A percentile compares a stretch with the other conserved stretches of the same genome.
Conservation (phyloP, 2,797 vertebrate species). For the Ceyx erithaca region DNA sequence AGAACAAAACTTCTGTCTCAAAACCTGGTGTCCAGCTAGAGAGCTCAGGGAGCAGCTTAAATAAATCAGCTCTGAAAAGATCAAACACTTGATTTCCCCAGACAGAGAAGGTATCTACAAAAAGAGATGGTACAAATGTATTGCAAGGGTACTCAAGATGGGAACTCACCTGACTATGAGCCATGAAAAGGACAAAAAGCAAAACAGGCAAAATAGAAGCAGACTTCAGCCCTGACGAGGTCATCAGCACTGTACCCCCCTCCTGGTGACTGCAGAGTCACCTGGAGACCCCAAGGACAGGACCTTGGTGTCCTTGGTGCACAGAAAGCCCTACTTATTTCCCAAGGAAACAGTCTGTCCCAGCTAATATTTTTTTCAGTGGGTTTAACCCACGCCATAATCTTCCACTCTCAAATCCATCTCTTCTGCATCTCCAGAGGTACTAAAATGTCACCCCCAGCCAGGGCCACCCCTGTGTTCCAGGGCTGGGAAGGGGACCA, state of each 20-base stretch:
- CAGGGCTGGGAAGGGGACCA: neutral
- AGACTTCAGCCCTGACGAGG: neutral
- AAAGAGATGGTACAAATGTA: rapidly evolving
- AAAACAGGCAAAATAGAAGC: neutral
- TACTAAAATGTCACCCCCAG: rapidly evolving
- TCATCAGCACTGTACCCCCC: neutral
- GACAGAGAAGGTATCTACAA: neutral
- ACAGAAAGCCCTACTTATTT: neutral
- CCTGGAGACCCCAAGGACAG: slow-evolving; percentile 42
- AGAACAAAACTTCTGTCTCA: neutral
- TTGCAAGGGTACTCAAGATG: neutral
- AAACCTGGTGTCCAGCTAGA: neutral
- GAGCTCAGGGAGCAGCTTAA: neutral
- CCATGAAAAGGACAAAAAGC: neutral
- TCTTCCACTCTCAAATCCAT: neutral
- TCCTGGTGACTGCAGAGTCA: slow-evolving; percentile 19
- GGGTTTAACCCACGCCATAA: neutral
- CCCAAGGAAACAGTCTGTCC: slow-evolving; percentile 50
- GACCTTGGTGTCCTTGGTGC: slow-evolving; percentile 27
- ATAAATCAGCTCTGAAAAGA: neutral
- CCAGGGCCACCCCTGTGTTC: neutral
- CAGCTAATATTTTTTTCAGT: neutral
- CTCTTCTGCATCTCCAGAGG: neutral
- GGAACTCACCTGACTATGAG: neutral
- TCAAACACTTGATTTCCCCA: neutral